Evolutionary conservation across 2,113 vertebrate genomes (phyloP).

Genomic region (Carollia perspicillata): DNA sequence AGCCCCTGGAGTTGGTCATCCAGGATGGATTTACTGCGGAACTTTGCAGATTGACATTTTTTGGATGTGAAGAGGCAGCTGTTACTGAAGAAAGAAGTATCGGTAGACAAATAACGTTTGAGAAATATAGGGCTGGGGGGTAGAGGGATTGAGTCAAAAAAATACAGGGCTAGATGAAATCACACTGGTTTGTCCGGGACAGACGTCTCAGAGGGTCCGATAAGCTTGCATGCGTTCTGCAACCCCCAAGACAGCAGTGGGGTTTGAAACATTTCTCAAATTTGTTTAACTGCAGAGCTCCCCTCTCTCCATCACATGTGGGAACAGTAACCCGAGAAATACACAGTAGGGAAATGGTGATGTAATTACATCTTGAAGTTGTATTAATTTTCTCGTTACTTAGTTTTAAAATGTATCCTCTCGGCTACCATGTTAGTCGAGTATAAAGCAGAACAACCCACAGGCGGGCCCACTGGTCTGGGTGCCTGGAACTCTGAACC

Average conservation of each 20-base stretch:
- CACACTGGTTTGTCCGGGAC: not conserved
- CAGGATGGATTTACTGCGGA: not conserved
- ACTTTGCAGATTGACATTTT: not conserved
- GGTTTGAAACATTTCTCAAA: not conserved
- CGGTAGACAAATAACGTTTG: not conserved
- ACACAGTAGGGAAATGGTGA: not conserved
- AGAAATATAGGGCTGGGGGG: not conserved
- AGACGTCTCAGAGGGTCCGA: not conserved
- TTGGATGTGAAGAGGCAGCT: not conserved
- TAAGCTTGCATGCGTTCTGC: not conserved
- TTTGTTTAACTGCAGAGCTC: not conserved
- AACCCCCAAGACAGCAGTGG: not conserved
- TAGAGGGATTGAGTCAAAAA: too few species aligned
- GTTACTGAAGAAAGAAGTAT: not conserved
- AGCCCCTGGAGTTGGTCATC: not conserved
- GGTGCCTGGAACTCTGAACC: not conserved
- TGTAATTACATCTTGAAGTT: not conserved
- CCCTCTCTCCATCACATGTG: not conserved
- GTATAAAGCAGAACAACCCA: not conserved
- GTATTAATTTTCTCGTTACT: conserved; percentile 40
- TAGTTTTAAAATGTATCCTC: not conserved
- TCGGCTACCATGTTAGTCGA: not conserved
- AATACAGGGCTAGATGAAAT: not conserved
- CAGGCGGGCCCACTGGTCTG: not conserved
- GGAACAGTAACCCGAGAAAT: not conserved